phyloP scores from a whole-genome alignment of 2,888 invertebrate genomes.

The Synergus gifuensis region DNA sequence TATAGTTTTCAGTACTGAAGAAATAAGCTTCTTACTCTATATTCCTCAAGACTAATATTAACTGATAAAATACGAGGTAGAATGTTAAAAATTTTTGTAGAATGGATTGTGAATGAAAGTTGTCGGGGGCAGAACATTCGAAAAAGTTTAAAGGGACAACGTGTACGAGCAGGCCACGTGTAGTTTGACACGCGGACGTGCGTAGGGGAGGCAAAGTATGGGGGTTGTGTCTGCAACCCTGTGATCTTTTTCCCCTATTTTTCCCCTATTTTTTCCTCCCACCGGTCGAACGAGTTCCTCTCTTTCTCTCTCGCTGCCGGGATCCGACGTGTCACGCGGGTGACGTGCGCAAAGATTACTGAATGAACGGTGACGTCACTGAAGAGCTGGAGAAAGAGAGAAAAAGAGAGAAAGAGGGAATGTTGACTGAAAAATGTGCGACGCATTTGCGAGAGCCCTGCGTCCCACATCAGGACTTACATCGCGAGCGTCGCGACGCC shows the following conservation, averaged over 20 bases:
- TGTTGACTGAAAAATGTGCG: slow-evolving; percentile 48
- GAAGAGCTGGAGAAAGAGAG: slow-evolving; percentile 50
- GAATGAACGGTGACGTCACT: slow-evolving; percentile 77
- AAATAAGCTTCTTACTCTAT: not conserved
- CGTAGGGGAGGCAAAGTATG: slow-evolving; percentile 65
- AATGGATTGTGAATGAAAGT: slow-evolving; percentile 24
- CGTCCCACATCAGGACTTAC: slow-evolving; percentile 4
- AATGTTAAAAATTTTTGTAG: not conserved
- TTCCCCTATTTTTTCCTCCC: slow-evolving; percentile 76
- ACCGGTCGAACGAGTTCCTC: slow-evolving; percentile 66
- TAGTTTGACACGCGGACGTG: slow-evolving; percentile 77
- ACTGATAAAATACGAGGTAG: not conserved
- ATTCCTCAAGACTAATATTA: not conserved
- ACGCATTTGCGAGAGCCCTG: slow-evolving; percentile 40
- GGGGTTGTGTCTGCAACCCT: slow-evolving; percentile 60
- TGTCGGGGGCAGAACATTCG: slow-evolving; percentile 10
- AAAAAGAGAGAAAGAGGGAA: slow-evolving; percentile 47
- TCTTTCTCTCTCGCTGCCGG: slow-evolving; percentile 57
- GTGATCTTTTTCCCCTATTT: slow-evolving; percentile 70
- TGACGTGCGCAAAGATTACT: slow-evolving; percentile 77
- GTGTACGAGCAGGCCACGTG: slow-evolving; percentile 77
- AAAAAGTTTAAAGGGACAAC: slow-evolving; percentile 61
- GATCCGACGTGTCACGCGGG: slow-evolving; percentile 66
- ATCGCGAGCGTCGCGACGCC: slow-evolving; percentile 48
- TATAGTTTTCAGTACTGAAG: not conserved